Evolutionary conservation across 2,113 vertebrate species (phyloP), one percentile per base, ranked within the genome.

Genomic region (Istiophorus platypterus): DNA sequence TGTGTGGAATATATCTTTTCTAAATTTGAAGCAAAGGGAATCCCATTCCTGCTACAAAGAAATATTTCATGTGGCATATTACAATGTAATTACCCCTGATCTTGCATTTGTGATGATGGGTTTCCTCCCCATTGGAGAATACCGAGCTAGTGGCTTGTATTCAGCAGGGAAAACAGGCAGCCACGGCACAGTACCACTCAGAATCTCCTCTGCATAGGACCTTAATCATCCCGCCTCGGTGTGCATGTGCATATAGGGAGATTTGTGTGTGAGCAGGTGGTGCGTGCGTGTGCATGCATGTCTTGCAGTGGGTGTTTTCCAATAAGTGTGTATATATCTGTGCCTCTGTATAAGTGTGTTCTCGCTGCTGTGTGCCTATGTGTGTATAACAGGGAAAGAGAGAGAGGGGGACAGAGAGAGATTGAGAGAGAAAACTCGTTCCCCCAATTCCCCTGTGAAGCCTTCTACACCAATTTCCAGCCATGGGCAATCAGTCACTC

Each of bases 401-500:
- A 65, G 83, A 65, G 80, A 64, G 76, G 42, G 75, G 81, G 84
- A 76, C 65, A 81, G 51, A 83, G 69, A 78, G 80, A 69, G 84
- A 75, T 42, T 42, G 75, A 69, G 81, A 75, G 76, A 72, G 81
- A 56, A 64, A 49, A 74, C 85, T 74, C 80, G 81, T 92, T 86
- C 89, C 86, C 87, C 91, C 92, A 93, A 95, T 95, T 95, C 95
- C 94, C 95, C 74, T 56, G 89, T 95, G 95, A 92, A 95, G 89
- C 92, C 92, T 91, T 92, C 93, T 91, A 94, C 93, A 94, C 93
- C 94, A 95, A 94, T 95, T 95, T 95, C 87, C 93, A 94, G 93
- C 93, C 92, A 91, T 88, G 93, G 92, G 92, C 94, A 95, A 95
- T 95, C 95, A 95, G 92, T 95, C 95, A 95, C 94, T 95, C 95